These are phyloP conservation scores for Escarpia spicata DNA, from an alignment of 2,888 invertebrate species.

Conservation along the genomic window DNA sequence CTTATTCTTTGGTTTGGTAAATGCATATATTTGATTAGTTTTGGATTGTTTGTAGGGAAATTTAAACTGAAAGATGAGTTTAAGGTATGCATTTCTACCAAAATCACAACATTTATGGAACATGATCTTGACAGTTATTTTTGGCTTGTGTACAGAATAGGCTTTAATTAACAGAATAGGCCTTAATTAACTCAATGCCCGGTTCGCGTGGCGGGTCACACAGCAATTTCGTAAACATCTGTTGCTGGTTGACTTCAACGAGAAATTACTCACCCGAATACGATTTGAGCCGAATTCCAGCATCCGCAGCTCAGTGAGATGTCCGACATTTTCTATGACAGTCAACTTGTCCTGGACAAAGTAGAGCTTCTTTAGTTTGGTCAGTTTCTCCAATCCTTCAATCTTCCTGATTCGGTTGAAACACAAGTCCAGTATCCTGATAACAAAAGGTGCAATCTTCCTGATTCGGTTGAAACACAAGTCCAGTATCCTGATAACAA, in stretches of 20 bases:
- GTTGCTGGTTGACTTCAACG: neutral
- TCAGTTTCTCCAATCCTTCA: constrained; percentile 80
- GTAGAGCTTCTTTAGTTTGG: constrained; percentile 83
- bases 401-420: constrained; percentile 93
- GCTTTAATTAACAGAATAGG: too few species aligned
- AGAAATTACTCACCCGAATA: constrained; percentile 71
- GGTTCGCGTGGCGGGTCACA: too few species aligned
- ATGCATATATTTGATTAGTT: too few species aligned
- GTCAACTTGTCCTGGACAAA: constrained; percentile 89
- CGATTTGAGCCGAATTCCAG: constrained; percentile 95
- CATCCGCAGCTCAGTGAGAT: constrained; percentile 80
- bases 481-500: constrained; percentile 72
- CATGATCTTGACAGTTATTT: too few species aligned
- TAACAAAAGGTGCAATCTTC: constrained; percentile 72
- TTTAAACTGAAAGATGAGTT: too few species aligned
- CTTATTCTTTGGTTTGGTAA: too few species aligned
- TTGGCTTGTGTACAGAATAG: too few species aligned
- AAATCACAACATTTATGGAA: too few species aligned
- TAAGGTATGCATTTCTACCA: too few species aligned
- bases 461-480: constrained; percentile 93
- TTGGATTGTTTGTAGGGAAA: too few species aligned
- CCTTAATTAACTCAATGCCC: too few species aligned
- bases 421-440: constrained; percentile 80
- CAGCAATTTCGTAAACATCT: neutral
- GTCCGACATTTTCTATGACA: constrained; percentile 87